Base-by-base conservation (phyloP, 1,140 invertebrate species). In the Lucilia sericata region DNA sequence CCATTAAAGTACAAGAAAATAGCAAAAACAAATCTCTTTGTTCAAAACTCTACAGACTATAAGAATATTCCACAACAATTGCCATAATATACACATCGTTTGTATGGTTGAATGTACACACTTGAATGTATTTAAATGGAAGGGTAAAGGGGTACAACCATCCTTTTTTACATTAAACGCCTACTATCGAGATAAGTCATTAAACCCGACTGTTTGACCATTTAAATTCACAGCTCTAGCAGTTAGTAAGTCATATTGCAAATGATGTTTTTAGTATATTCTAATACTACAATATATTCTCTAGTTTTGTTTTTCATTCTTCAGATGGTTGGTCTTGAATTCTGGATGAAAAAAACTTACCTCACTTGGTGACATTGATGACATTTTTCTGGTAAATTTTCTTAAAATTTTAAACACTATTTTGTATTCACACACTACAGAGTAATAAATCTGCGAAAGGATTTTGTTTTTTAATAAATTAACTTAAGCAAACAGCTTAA, bases 321-420 rank as follows among this genome's bases (percentile, higher is more conserved):
- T 25, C 21, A 36, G 5, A 75, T 14, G 74, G 2, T 25, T 25
- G 34, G 74, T 25, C 21, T 13, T 30, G 21, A 36, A 30, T 75
- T 36, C 21, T 7, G 74, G 25, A 30, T 30, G 25, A 30, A 30
- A 49, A 13, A 14, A 14, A 83, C 84, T 85, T 83, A 85, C 84
- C 82, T 85, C 84, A 25, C 60, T 75, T 76, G 84, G 84, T 36
- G 84, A 85, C 84, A 85, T 85, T 65, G 84, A 83, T 49, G 84
- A 85, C 84, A 83, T 78, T 49, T 78, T 78, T 78, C 74, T 21
- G 0, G 13, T 75, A 14, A 36, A 75, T 75, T 12, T 60, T 14
- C n/a, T n/a, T 17, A 60, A 60, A 60, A 17, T 60, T n/a, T n/a
- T n/a, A 60, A 60, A 7, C 55, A 60, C 55, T 60, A 7, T 60